Conservation (phyloP, 1,140 invertebrate species). For the Papilio machaon region DNA sequence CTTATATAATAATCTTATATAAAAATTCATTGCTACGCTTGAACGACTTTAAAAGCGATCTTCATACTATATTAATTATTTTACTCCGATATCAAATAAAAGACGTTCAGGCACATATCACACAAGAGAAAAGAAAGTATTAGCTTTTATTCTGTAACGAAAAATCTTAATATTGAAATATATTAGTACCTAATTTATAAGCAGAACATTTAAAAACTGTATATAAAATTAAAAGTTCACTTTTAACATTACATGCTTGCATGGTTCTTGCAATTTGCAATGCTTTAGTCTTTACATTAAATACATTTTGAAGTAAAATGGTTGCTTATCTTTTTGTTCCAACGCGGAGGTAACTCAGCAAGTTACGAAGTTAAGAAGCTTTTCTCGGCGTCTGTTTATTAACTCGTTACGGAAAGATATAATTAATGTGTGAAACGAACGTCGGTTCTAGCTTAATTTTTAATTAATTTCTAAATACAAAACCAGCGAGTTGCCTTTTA, state of each 20-base stretch:
- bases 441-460: slow-evolving; percentile 26
- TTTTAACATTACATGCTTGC: slow-evolving; percentile 13
- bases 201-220: neutral
- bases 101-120: no score
- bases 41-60: neutral
- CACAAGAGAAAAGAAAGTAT: no score
- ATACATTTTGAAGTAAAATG: slow-evolving; percentile 26
- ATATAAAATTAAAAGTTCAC: neutral
- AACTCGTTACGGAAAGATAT: slow-evolving; percentile 32
- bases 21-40: neutral
- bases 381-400: slow-evolving; percentile 38
- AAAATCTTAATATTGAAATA: no score
- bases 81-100: no score
- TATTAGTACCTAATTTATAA: no score
- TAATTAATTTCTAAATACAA: slow-evolving; percentile 16
- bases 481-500: neutral
- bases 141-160: no score
- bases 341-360: slow-evolving; percentile 39
- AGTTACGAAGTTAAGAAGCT: slow-evolving; percentile 39
- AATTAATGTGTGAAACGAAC: slow-evolving; percentile 39
- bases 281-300: slow-evolving; percentile 15
- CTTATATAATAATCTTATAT: no score
- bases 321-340: slow-evolving; percentile 38
- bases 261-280: slow-evolving; percentile 21
- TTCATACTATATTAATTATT: no score